Base-by-base conservation (phyloP, 2,888 invertebrate species). In the Eumerus sabulonum region DNA sequence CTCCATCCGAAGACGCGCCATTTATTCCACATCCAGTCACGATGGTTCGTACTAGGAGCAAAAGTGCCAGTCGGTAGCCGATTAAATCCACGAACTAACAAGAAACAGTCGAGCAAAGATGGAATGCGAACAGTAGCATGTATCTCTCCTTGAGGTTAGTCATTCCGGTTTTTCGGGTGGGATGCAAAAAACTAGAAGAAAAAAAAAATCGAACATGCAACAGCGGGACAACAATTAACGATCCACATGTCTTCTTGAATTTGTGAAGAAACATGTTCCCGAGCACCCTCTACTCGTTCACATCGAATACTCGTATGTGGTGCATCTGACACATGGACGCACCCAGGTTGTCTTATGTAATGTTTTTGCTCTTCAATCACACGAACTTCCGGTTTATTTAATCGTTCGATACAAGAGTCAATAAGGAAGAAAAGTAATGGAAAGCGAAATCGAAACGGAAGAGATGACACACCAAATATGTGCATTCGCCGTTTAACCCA, bases 321-420 rank as follows among this genome's bases (percentile, higher is more conserved):
- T 27, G 27, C 27, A 27, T 27, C 3, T 27, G 27, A 27, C 7
- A 27, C 40, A 40, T 9, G 3, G n/a, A 40, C 5, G 56, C 76
- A 60, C 57, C 60, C 62, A 57, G 57, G 36, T 60, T 48, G 59
- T 42, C 54, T 62, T 63, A 67, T 62, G 62, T 59, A 48, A 51
- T 50, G 56, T 67, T 66, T 73, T 68, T 74, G 50, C 45, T 60
- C 68, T 70, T 79, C 64, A 73, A 79, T 73, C 79, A 79, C 73
- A 74, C 79, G 68, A 64, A 74, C 79, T 79, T 79, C 79, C 79
- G 79, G 79, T 79, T 79, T 74, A 79, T 73, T 79, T 74, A 74
- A 79, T 79, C 74, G 59, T 54, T 45, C 35, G 59, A 70, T 76
- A 27, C 73, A 7, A 27, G 7, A 27, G 27, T 27, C 27, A 27